Evolutionary conservation across 1,140 invertebrate species (phyloP).

Genomic region (Thaumatotibia leucotreta): DNA sequence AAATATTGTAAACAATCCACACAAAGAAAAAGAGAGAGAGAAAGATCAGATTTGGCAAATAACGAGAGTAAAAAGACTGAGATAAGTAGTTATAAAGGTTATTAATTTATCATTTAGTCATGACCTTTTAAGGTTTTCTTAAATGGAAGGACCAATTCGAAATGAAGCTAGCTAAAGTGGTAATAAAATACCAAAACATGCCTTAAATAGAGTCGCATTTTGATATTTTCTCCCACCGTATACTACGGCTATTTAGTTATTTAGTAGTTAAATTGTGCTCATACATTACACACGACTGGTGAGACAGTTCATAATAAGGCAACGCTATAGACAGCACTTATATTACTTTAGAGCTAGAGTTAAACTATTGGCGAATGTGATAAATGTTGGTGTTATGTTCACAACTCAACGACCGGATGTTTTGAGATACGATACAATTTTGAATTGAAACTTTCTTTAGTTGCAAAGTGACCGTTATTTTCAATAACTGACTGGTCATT

Average conservation of each 20-base stretch:
- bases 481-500: too few species aligned
- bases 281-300: constrained; percentile 30
- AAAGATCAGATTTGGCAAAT: too few species aligned
- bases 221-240: constrained; percentile 20
- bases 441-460: too few species aligned
- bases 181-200: constrained; percentile 24
- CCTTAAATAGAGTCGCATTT: neutral
- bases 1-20: too few species aligned
- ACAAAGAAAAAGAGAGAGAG: too few species aligned
- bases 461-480: too few species aligned
- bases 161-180: neutral
- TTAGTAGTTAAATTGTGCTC: constrained; percentile 26
- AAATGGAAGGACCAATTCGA: neutral
- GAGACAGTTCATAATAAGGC: constrained; percentile 37
- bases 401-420: neutral
- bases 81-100: too few species aligned
- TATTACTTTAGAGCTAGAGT: constrained; percentile 18
- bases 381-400: neutral
- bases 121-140: neutral
- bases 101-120: too few species aligned
- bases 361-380: constrained; percentile 2
- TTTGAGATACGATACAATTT: too few species aligned
- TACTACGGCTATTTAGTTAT: neutral
- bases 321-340: constrained; percentile 41
- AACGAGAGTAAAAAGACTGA: too few species aligned